Evolutionary conservation across 2,113 vertebrate genomes (phyloP), one percentile per base, ranked within the genome.

Genomic region (Oreochromis tanganicae): DNA sequence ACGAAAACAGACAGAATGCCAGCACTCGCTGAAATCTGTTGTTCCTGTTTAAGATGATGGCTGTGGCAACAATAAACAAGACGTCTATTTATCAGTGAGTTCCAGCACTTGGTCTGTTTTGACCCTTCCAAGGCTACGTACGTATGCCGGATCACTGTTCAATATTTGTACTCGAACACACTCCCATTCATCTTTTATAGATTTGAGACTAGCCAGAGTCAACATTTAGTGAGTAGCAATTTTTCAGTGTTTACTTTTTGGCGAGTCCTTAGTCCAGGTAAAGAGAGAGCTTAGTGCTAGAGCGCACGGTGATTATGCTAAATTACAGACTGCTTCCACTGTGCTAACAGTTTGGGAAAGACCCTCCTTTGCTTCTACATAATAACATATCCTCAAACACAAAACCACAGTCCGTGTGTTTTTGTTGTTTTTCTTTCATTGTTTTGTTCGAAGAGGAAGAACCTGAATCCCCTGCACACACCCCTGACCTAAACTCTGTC

Each of bases 211-310:
- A 52, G 46, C 73, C 46, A 78, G 73, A 78, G 73, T 48, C 27
- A 34, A 78, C 73, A 78, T 52, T 34, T 78, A 78, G 73, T 1
- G 27, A 52, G 73, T 8, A n/a, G 46, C 73, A 52, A 78, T 52
- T 78, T 75, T 78, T 52, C 46, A 34, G 27, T 52, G 71, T 78
- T 78, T 78, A 6, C 73, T n/a, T 52, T 78, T 52, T 78, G 73
- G 27, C 4, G 1, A 52, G 27, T 32, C 27, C 0, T 50, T 50
- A 50, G 0, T 0, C 27, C 73, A 52, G 17, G 73, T 52, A 5
- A 78, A 78, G 27, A 34, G 46, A 78, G 10, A 19, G 27, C 43
- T 78, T 52, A n/a, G 46, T 34, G 46, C n/a, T 41, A 68, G 34
- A 68, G 34, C 19, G 12, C 19, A 21, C 19, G 4, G 34, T 68